Conservation (phyloP, 2,797 vertebrate species). For the Heterohyrax brucei region DNA sequence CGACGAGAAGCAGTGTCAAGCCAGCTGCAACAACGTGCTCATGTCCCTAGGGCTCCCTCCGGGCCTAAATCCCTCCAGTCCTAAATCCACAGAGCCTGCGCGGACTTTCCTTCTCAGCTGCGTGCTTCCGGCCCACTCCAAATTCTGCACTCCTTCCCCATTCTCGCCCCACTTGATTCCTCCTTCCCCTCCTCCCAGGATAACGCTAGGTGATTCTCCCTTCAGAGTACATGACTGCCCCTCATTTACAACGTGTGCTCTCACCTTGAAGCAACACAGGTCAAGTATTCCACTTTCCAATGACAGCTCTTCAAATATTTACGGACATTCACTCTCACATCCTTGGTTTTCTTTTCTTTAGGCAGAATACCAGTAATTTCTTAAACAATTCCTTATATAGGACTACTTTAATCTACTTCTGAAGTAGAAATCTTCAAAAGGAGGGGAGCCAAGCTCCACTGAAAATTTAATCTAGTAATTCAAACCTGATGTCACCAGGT, state of each 20-base stretch:
- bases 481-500: background rate
- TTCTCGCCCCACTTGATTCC: background rate
- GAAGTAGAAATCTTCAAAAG: constrained; percentile 15
- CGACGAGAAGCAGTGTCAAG: too few relatives aligned
- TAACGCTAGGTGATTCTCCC: background rate
- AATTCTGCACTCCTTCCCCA: background rate
- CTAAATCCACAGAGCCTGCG: background rate
- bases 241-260: background rate
- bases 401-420: constrained; percentile 3
- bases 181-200: background rate
- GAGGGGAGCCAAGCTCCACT: background rate
- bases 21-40: too few relatives aligned
- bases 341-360: constrained; percentile 1
- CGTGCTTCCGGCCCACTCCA: background rate
- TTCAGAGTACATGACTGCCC: background rate
- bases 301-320: constrained; percentile 13
- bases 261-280: background rate
- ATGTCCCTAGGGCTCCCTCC: background rate
- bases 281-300: background rate
- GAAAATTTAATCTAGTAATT: background rate
- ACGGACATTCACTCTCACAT: background rate
- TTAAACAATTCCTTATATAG: background rate
- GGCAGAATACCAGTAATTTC: background rate
- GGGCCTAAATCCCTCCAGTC: background rate
- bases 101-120: constrained; percentile 12